These are phyloP conservation scores for Megalonaias nervosa DNA, from an alignment of 1,140 invertebrate genomes.

Conservation along the genomic window DNA sequence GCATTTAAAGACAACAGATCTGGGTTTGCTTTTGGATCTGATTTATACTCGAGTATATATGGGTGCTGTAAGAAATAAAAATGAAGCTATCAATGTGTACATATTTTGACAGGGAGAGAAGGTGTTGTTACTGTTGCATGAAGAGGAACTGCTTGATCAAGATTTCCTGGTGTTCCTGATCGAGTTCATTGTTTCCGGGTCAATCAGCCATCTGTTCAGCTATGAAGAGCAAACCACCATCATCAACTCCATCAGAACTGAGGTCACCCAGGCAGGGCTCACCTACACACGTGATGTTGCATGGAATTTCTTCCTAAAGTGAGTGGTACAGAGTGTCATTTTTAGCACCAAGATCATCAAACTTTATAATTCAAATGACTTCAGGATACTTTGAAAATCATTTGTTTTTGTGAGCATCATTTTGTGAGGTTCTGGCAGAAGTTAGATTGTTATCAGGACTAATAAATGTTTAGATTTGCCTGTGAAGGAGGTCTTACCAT, in stretches of 20 bases:
- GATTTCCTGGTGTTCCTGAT: constrained; percentile 68
- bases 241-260: constrained; percentile 71
- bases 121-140: constrained; percentile 66
- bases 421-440: too few relatives aligned
- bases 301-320: constrained; percentile 72
- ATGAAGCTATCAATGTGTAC: neutral
- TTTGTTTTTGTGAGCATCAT: too few relatives aligned
- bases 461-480: too few relatives aligned
- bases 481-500: too few relatives aligned
- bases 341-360: too few relatives aligned
- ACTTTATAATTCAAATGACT: too few relatives aligned
- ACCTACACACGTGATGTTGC: constrained; percentile 70
- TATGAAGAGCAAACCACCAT: constrained; percentile 71
- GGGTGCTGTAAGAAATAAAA: neutral
- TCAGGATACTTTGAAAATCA: too few relatives aligned
- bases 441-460: too few relatives aligned
- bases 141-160: constrained; percentile 68
- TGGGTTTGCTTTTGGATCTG: too few relatives aligned
- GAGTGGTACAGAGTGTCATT: constrained; percentile 1
- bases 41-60: neutral
- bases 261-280: constrained; percentile 69
- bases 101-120: constrained; percentile 64
- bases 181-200: constrained; percentile 69
- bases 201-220: constrained; percentile 68
- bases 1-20: too few relatives aligned